Percentiles rank a stretch among this genome's conserved stretches.
phyloP scores from a whole-genome alignment of 2,113 vertebrate species.

The Triplophysa dalaica region DNA sequence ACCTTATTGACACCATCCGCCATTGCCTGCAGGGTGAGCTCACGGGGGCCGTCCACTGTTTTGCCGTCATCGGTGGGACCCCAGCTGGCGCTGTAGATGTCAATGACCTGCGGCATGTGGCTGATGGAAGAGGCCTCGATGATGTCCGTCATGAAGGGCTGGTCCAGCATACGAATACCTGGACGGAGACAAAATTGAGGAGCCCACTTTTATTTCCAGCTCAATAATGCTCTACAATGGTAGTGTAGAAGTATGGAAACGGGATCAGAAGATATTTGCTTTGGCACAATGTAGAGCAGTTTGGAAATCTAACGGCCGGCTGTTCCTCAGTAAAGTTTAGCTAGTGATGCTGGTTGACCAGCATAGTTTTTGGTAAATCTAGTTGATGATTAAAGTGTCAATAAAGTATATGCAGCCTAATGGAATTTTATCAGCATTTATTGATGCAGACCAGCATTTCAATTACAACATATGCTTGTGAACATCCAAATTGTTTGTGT shows the following conservation, averaged over 20 bases:
- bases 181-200: constrained; percentile 27
- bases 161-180: constrained; percentile 98
- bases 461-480: too few species aligned
- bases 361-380: too few species aligned
- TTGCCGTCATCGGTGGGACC: constrained; percentile 97
- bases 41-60: constrained; percentile 97
- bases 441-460: too few species aligned
- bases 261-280: constrained; percentile 3
- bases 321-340: too few species aligned
- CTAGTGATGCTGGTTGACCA: too few species aligned
- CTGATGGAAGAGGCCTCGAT: constrained; percentile 99
- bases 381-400: too few species aligned
- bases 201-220: neutral
- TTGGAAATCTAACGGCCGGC: too few species aligned
- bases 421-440: too few species aligned
- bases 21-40: constrained; percentile 96
- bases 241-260: neutral
- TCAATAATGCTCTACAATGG: neutral
- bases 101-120: constrained; percentile 96
- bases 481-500: too few species aligned
- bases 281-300: neutral
- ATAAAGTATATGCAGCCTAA: too few species aligned
- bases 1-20: constrained; percentile 98
- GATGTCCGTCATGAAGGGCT: constrained; percentile 98
- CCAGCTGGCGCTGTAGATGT: constrained; percentile 99